phyloP scores from a whole-genome alignment of 1,140 invertebrate genomes.

The Brachionus paranguensis region DNA sequence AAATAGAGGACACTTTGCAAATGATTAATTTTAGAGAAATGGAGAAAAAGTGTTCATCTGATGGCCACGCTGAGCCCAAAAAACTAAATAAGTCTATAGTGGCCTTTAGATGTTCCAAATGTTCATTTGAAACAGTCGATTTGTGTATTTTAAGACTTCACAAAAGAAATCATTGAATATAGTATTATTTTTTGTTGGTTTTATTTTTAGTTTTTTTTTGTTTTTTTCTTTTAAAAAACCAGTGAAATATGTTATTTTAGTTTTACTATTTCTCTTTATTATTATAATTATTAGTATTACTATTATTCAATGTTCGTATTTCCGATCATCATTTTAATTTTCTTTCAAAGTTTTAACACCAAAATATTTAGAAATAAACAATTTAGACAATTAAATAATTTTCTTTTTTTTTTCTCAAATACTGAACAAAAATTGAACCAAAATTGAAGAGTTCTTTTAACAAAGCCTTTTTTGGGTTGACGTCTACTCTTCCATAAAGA shows the following conservation, averaged over 20 bases:
- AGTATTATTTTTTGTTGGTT: neutral
- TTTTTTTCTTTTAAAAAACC: neutral
- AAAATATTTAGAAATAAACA: no score
- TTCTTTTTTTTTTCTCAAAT: no score
- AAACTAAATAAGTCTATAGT: constrained; percentile 45
- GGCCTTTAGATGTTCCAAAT: constrained; percentile 53
- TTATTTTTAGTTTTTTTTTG: neutral
- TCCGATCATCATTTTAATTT: no score
- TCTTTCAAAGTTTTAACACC: no score
- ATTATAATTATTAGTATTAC: neutral
- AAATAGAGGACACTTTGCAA: constrained; percentile 45
- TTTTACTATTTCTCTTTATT: neutral
- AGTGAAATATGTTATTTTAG: neutral
- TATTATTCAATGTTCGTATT: no score
- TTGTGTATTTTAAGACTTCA: constrained; percentile 13
- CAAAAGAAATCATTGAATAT: neutral
- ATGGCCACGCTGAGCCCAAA: neutral
- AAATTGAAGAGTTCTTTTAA: no score
- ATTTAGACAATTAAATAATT: no score
- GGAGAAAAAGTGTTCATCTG: neutral
- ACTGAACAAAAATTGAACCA: no score
- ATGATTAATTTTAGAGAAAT: constrained; percentile 40
- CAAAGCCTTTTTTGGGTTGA: no score
- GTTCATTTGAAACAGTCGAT: constrained; percentile 54
- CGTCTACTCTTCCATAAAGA: no score